phyloP scores from a whole-genome alignment of 2,797 vertebrate species.

The Hypotaenidia philippensis region DNA sequence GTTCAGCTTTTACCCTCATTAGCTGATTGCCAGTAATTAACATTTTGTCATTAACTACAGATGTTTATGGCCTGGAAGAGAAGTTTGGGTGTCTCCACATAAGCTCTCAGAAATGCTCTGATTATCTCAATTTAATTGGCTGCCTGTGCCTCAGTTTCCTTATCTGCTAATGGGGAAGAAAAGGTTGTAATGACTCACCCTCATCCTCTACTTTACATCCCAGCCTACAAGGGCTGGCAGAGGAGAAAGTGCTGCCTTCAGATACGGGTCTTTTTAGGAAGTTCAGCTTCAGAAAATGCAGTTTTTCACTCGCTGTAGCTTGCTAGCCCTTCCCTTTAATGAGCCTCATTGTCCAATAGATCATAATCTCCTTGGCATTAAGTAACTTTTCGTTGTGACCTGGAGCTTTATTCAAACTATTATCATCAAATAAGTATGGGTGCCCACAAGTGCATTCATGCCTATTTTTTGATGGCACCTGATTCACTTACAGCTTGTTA shows the following conservation, averaged over 20 bases:
- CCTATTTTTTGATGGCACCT: neutral
- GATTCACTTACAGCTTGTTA: neutral
- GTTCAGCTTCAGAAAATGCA: conserved; percentile 11
- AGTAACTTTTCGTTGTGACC: neutral
- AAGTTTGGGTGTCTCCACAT: conserved; percentile 38
- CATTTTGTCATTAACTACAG: conserved; percentile 75
- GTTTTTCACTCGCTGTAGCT: conserved; percentile 2
- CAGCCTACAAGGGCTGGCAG: neutral
- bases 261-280: neutral
- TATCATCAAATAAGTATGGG: neutral
- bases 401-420: conserved; percentile 3
- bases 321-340: neutral
- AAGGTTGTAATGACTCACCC: neutral
- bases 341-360: neutral
- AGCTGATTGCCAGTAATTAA: conserved; percentile 75
- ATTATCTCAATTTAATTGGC: conserved; percentile 60
- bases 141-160: conserved; percentile 47
- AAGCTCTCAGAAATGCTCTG: conserved; percentile 41
- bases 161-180: neutral
- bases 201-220: neutral
- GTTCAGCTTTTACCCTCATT: conserved; percentile 75
- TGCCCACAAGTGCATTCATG: neutral
- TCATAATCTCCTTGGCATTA: conserved; percentile 43
- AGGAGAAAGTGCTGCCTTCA: neutral
- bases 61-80: conserved; percentile 66